Evolutionary conservation across 2,113 vertebrate genomes (phyloP), one percentile per base, ranked within the genome.

Genomic region (Vicugna pacos): DNA sequence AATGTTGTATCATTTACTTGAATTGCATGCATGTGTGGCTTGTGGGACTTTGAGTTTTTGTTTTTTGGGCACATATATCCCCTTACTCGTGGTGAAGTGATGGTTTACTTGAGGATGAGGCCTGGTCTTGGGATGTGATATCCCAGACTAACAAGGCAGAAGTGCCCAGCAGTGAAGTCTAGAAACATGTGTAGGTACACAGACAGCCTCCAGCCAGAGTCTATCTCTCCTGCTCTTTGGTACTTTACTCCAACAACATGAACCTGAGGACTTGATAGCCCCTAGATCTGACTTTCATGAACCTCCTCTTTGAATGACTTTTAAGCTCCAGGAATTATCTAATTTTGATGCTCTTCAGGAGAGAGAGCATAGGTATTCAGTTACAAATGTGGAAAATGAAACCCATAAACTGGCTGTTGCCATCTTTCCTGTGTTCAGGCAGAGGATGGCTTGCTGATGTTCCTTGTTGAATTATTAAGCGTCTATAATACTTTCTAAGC

Each of bases 41-140:
- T 88, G 35, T 93, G 14, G 32, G 26, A 50, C 26, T 91, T 81
- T 70, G 28, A 50, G 48, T 91, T 96, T 96, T 91, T 92, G 5
- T 75, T 84, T 94, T 70, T 1, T 22, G 19, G 38, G 56, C 32
- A 35, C 3, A 32, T 24, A 42, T n/a, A 5, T 75, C 6, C 42
- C 28, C 2, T 76, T 60, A 13, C 28, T 50, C 8, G n/a, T 52
- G 28, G 19, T 75, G 2, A 76, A 28, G 8, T 64, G 3, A 69
- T 22, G 30, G 16, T 64, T 35, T 54, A 11, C 20, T 10, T 77
- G 50, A 24, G 65, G 16, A 54, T 24, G 30, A 72, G 22, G 5
- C 52, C 52, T 72, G 22, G 10, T 30, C 11, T 75, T 84, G 11
- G 2, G 50, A 42, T 70, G 9, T 38, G 62, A 46, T 17, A 12